These are phyloP conservation scores for Mustelus asterias DNA, from an alignment of 2,113 vertebrate genomes.

Conservation along the genomic window DNA sequence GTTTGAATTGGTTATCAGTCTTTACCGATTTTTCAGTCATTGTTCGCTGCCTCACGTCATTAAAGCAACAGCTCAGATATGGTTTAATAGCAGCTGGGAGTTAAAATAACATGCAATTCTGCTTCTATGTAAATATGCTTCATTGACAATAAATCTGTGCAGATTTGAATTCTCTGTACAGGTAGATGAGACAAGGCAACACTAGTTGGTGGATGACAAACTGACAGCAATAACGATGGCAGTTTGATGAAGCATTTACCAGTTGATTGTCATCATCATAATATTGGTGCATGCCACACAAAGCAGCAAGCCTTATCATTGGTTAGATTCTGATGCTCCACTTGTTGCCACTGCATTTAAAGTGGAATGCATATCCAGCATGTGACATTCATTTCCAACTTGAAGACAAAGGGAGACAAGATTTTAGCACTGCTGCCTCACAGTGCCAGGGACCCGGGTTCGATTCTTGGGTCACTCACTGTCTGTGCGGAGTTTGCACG, in stretches of 20 bases:
- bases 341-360: neutral
- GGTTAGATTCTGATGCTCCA: neutral
- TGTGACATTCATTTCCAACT: neutral
- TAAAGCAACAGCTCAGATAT: neutral
- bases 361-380: neutral
- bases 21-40: neutral
- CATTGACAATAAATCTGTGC: neutral
- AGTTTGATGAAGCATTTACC: neutral
- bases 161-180: neutral
- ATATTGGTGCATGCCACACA: neutral
- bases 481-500: no score
- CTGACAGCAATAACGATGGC: neutral
- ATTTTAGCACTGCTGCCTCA: neutral
- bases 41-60: neutral
- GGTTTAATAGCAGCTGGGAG: neutral
- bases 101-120: neutral
- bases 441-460: no score
- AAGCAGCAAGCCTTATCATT: neutral
- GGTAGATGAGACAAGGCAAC: neutral
- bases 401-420: neutral
- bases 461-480: no score
- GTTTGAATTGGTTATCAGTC: neutral
- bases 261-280: neutral
- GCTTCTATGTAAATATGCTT: neutral
- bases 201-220: neutral